Conservation (phyloP, 1,140 invertebrate species). For the Philotrypesis tridentata region DNA sequence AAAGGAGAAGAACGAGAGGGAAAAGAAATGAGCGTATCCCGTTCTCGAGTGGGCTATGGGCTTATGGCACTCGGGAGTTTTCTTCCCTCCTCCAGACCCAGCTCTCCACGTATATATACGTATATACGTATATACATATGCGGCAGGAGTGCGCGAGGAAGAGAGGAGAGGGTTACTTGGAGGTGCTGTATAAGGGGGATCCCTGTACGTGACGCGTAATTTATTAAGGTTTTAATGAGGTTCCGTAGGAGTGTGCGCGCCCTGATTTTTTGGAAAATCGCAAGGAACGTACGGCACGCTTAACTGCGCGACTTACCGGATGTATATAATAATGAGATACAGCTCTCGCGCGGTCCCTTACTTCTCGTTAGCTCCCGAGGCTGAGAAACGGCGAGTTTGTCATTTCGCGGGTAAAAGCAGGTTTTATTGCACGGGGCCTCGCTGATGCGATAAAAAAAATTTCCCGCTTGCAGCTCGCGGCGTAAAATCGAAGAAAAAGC, state of each 20-base stretch:
- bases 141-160: not conserved
- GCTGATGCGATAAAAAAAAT: not conserved
- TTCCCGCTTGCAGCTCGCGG: no score
- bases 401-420: no score
- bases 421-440: no score
- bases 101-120: not conserved
- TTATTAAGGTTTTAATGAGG: constrained; percentile 7
- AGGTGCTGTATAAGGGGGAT: not conserved
- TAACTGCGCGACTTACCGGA: no score
- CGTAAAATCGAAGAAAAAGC: not conserved
- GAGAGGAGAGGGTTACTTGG: no score
- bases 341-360: not conserved
- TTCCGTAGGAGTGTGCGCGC: not conserved
- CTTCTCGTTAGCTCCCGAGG: no score
- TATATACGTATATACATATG: constrained; percentile 2
- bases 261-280: constrained; percentile 8
- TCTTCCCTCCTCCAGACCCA: not conserved
- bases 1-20: constrained; percentile 11
- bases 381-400: no score
- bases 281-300: not conserved
- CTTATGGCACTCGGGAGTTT: constrained; percentile 33
- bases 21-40: constrained; percentile 15
- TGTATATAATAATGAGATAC: not conserved
- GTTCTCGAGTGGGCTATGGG: constrained; percentile 25
- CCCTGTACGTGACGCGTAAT: not conserved